Evolutionary conservation across 2,888 invertebrate species (phyloP).

Genomic region (Sipha maydis): DNA sequence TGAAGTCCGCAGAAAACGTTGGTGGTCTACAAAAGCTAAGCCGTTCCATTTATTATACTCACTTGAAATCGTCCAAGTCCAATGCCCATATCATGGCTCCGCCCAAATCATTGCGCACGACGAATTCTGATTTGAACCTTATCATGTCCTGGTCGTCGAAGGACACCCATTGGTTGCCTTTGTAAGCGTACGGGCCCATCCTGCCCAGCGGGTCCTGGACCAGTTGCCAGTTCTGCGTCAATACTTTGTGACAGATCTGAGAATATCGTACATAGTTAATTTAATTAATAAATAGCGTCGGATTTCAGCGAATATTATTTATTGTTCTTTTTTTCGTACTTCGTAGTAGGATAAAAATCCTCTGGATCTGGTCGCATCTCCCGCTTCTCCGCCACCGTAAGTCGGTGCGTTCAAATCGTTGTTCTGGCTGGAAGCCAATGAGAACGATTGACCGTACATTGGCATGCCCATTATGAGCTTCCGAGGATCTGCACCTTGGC

Average conservation of each 20-base stretch:
- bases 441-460: conserved; percentile 90
- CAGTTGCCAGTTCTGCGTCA: conserved; percentile 80
- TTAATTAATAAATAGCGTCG: background rate
- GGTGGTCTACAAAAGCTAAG: too few relatives aligned
- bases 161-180: conserved; percentile 90
- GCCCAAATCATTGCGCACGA: conserved; percentile 81
- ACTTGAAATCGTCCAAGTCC: conserved; percentile 84
- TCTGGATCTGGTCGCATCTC: conserved; percentile 85
- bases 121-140: conserved; percentile 83
- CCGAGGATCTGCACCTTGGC: conserved; percentile 79
- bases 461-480: conserved; percentile 89
- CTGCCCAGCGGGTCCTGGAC: conserved; percentile 81
- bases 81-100: conserved; percentile 92
- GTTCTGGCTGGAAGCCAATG: conserved; percentile 75
- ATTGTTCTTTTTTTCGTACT: conserved; percentile 68
- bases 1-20: too few relatives aligned
- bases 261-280: conserved; percentile 54
- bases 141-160: conserved; percentile 90
- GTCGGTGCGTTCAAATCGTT: conserved; percentile 81
- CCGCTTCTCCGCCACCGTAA: conserved; percentile 89
- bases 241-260: conserved; percentile 83
- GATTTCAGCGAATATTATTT: background rate
- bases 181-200: conserved; percentile 88
- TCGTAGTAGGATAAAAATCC: conserved; percentile 91
- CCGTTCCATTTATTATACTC: conserved; percentile 63